Evolutionary conservation across 2,113 vertebrate genomes (phyloP).

Genomic region (Anarrhichthys ocellatus): DNA sequence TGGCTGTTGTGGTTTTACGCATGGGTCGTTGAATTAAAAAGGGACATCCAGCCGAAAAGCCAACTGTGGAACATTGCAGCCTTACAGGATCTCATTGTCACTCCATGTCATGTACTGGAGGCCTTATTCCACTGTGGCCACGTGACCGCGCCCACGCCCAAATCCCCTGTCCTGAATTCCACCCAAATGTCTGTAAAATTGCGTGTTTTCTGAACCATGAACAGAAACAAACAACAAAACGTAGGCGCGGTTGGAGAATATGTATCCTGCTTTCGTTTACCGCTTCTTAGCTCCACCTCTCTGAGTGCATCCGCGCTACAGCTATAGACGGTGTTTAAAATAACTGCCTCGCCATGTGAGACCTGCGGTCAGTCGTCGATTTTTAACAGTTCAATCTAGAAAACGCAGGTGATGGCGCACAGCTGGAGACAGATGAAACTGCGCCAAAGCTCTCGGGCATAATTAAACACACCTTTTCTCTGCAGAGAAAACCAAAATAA

Average conservation of each 20-base stretch:
- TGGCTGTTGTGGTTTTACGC: neutral
- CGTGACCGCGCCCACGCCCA: neutral
- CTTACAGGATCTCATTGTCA: neutral
- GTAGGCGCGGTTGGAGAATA: neutral
- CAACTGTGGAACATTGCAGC: neutral
- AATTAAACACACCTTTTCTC: constrained; percentile 37
- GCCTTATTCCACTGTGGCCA: neutral
- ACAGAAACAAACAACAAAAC: no score
- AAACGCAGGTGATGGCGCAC: constrained; percentile 20
- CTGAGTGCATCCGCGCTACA: neutral
- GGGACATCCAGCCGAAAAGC: neutral
- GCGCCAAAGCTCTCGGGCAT: constrained; percentile 13
- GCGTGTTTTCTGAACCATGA: neutral
- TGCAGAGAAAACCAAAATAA: neutral
- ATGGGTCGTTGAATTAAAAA: neutral
- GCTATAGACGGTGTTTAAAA: neutral
- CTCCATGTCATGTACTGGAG: neutral
- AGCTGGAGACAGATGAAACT: neutral
- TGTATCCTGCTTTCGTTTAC: neutral
- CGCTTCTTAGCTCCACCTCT: neutral
- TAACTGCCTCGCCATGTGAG: neutral
- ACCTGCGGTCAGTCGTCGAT: neutral
- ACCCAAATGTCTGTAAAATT: neutral
- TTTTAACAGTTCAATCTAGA: neutral
- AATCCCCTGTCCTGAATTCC: neutral